Evolutionary conservation across 1,140 invertebrate species (phyloP).

Genomic region (Drosophila ficusphila): DNA sequence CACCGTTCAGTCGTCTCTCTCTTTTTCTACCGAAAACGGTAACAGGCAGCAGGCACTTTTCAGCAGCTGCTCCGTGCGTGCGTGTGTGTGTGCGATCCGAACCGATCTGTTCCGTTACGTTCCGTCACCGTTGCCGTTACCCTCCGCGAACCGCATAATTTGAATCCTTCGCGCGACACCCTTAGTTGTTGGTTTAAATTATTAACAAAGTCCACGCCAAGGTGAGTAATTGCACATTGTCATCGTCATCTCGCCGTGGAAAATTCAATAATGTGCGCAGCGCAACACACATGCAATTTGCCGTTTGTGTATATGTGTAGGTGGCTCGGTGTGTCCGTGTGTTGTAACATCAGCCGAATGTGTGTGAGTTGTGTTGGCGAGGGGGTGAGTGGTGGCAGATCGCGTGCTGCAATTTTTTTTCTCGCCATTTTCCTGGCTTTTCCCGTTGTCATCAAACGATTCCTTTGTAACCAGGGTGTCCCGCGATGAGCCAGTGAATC

Average conservation of each 20-base stretch:
- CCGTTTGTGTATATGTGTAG: conserved; percentile 26
- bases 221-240: conserved; percentile 36
- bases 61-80: conserved; percentile 47
- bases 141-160: conserved; percentile 16
- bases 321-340: conserved; percentile 36
- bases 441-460: conserved; percentile 24
- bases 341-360: conserved; percentile 56
- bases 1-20: conserved; percentile 36
- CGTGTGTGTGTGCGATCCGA: conserved; percentile 40
- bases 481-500: conserved; percentile 27
- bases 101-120: conserved; percentile 26
- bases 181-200: too few relatives aligned
- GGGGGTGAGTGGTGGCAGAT: conserved; percentile 13
- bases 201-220: conserved; percentile 20
- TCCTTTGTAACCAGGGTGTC: conserved; percentile 33
- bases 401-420: conserved; percentile 52
- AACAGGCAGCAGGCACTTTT: conserved; percentile 24
- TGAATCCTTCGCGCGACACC: conserved; percentile 11
- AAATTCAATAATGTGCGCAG: conserved; percentile 73
- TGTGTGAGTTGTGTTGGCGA: conserved; percentile 38
- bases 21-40: conserved; percentile 42
- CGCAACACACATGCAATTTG: conserved; percentile 33
- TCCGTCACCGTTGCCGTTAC: conserved; percentile 2
- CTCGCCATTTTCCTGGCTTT: conserved; percentile 14
- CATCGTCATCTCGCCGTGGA: conserved; percentile 37